Evolutionary conservation across 2,113 vertebrate genomes (phyloP), one percentile per base, ranked within the genome.

Genomic region (Platysternon megacephalum): DNA sequence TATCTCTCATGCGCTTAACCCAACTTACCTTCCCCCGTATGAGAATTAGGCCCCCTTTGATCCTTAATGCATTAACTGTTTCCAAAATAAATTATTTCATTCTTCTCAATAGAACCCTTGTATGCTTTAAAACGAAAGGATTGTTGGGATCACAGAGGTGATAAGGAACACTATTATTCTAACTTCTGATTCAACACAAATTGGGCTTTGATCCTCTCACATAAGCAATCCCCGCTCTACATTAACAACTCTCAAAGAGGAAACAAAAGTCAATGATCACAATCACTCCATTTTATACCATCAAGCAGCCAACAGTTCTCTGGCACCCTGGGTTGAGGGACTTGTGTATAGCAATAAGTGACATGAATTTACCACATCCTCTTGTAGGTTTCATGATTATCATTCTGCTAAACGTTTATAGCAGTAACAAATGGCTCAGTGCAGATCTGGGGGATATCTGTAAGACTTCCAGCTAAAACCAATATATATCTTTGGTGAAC

Each of bases 321-420:
- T 85, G 44, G 68, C 19, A 52, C 10, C 4, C 14, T 1, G 0
- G 26, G 8, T 35, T 46, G 82, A 84, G 46, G 80, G 19, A 3
- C 10, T 49, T 39, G 53, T 79, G 87, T 61, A 10, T 21, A 82
- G 55, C 78, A 85, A 1, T 58, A 10, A 8, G 42, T 39, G 28
- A 2, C 1, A 3, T 0, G 5, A 7, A 72, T 39, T 72, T 72
- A 2, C 28, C 0, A 1, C 7, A 11, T 49, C 39, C n/a, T n/a
- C 52, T 29, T 46, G 12, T 9, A 48, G 42, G 9, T 55, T 68
- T 55, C 42, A 46, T 28, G 11, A 78, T 78, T 28, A 17, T 3
- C 74, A 46, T 82, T 28, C 0, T 78, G 74, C 55, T 90, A n/a
- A 0, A 53, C 46, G 26, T 52, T 32, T 5, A 13, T 0, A 0